phyloP scores from a whole-genome alignment of 2,113 vertebrate genomes.

The Phoxinus phoxinus region DNA sequence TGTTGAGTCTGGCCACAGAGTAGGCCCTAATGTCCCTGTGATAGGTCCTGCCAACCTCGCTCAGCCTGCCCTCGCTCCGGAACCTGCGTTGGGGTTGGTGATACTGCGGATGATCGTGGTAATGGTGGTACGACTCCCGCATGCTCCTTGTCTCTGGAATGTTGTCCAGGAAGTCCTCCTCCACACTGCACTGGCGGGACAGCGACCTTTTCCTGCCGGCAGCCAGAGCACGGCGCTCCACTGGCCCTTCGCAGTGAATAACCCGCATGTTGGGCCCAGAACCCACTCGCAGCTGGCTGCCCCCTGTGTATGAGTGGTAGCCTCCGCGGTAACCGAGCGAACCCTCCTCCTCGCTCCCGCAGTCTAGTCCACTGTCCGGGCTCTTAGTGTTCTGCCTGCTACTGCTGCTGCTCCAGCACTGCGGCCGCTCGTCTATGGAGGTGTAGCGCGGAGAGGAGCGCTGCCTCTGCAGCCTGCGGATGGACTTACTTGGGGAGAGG shows the following conservation, averaged over 20 bases:
- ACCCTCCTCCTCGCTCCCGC: conserved; percentile 93
- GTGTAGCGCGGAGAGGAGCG: conserved; percentile 75
- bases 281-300: conserved; percentile 64
- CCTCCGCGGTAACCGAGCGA: conserved; percentile 72
- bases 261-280: conserved; percentile 69
- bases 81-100: conserved; percentile 71
- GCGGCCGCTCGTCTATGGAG: conserved; percentile 66
- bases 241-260: conserved; percentile 79
- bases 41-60: conserved; percentile 81
- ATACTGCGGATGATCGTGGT: conserved; percentile 54
- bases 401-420: conserved; percentile 65
- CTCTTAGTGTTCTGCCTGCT: conserved; percentile 82
- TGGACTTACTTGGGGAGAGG: conserved; percentile 63
- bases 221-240: conserved; percentile 73
- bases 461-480: conserved; percentile 70
- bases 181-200: conserved; percentile 88
- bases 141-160: conserved; percentile 67
- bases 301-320: conserved; percentile 63
- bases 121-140: conserved; percentile 67
- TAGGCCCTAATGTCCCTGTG: conserved; percentile 80
- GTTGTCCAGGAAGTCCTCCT: conserved; percentile 86
- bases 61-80: conserved; percentile 73
- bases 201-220: conserved; percentile 87
- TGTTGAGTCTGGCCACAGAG: conserved; percentile 80
- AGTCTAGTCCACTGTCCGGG: conserved; percentile 96